These are phyloP conservation scores for Glossophaga mutica DNA, from an alignment of 2,797 vertebrate species.

Conservation along the genomic window DNA sequence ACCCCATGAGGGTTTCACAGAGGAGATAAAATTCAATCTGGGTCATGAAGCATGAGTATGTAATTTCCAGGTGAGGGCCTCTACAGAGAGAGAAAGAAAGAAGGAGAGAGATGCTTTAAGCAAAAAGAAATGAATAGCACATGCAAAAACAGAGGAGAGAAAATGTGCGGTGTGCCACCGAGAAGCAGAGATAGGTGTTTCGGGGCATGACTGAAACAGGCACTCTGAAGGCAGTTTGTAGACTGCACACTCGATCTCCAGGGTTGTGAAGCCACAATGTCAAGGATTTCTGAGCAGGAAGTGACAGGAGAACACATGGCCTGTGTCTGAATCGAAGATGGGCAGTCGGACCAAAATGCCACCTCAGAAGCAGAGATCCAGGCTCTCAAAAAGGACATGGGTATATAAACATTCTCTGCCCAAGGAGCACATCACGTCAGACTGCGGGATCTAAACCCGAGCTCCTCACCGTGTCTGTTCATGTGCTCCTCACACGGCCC, in stretches of 20 bases:
- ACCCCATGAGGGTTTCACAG: background rate
- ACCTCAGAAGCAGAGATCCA: background rate
- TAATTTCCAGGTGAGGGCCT: background rate
- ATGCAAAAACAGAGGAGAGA: background rate
- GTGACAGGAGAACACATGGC: background rate
- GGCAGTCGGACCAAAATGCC: fast-evolving
- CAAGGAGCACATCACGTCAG: background rate
- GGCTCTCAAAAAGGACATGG: background rate
- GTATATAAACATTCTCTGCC: fast-evolving
- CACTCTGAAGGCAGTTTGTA: background rate
- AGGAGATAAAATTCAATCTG: background rate
- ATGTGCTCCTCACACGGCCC: fast-evolving
- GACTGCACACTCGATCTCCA: background rate
- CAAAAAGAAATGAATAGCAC: background rate
- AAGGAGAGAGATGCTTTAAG: background rate
- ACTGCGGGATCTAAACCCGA: background rate
- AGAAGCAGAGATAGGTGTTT: background rate
- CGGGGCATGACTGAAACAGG: background rate
- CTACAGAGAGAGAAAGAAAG: background rate
- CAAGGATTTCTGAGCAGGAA: background rate
- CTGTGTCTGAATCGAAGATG: background rate
- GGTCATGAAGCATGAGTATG: background rate
- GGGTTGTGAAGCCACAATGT: background rate
- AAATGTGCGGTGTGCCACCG: fast-evolving
- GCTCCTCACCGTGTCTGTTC: background rate